Evolutionary conservation across 2,113 vertebrate species (phyloP), one percentile per base, ranked within the genome.

Genomic region (Pipa parva): DNA sequence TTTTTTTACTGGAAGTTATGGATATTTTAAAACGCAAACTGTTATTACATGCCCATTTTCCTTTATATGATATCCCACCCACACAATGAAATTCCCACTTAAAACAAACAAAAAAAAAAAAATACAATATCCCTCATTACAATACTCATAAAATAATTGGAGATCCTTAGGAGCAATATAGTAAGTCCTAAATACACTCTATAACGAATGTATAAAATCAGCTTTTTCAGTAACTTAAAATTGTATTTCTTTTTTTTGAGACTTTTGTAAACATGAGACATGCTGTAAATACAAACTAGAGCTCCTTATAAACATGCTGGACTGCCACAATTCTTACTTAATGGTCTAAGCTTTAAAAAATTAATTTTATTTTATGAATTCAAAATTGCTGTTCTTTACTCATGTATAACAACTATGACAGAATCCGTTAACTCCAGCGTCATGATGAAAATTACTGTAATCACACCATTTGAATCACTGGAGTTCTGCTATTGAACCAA

Each of bases 121-220:
- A 48, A 49, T 49, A 9, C 5, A 20, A 22, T 49, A 24, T 24
- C 46, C 18, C 46, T 22, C 21, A 49, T 21, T 22, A 12, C 4
- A 22, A 24, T 22, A 13, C 10, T 22, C 5, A 49, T 7, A 56
- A 31, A 8, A 29, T 29, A 55, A 62, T 24, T 61, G 27, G 31
- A 18, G 22, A 28, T 36, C 63, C 27, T 28, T 3, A 59, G 36
- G 20, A 72, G 58, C 28, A 63, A 57, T 1, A 21, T 52, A 57
- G 61, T 73, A 71, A 70, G 17, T n/a, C 13, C 15, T 2, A 42
- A 5, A 63, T 13, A 58, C 28, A 64, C 36, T 69, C 48, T 50
- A 72, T 48, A 75, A 48, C 0, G 0, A 76, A 75, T n/a, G 45
- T 62, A 60, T 24, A 46, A 73, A 7, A 11, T 20, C n/a, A 10